Evolutionary conservation across 2,113 vertebrate species (phyloP), one percentile per base, ranked within the genome.

Genomic region (Pygoscelis antarcticus): DNA sequence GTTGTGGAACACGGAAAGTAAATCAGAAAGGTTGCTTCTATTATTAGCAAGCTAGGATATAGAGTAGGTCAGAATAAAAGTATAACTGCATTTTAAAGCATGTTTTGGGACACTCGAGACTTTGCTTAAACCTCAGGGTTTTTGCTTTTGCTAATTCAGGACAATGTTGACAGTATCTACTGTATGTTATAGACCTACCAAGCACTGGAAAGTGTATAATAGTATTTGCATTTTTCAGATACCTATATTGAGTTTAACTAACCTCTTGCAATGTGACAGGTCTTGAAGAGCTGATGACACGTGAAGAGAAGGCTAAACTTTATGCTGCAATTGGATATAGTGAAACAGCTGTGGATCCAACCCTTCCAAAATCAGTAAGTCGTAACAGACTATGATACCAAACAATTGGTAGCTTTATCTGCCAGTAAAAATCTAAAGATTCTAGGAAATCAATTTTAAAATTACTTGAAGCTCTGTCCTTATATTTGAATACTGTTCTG

Each of bases 261-360:
- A 52, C 74, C 23, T 47, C 61, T 91, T 97, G n/a, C 76, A 51
- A 92, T 96, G 30, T 97, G 30, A 82, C 95, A 99, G 99, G 98
- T 91, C 98, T 99, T 97, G 99, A 98, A 96, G 98, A 98, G 89
- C 94, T 99, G 77, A 98, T 99, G 98, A 99, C 99, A 22, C 30
- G 96, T 61, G 98, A 98, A 92, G 99, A 99, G 96, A 99, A 99
- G 97, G 57, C 97, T 94, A 99, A 98, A 97, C 98, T 99, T 87
- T 99, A 99, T 98, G 99, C 99, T 97, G 99, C 99, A 97, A 99
- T 99, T 91, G 99, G 99, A 81, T 99, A 99, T 96, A 99, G 99
- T 93, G 99, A 99, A 95, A 99, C 98, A 13, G 98, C 98, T 79
- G 98, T 98, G 79, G 99, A 99, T 97, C 99, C 98, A 94, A 99